Base-by-base conservation (phyloP, 2,888 invertebrate genomes). In the Parnassius orleans region DNA sequence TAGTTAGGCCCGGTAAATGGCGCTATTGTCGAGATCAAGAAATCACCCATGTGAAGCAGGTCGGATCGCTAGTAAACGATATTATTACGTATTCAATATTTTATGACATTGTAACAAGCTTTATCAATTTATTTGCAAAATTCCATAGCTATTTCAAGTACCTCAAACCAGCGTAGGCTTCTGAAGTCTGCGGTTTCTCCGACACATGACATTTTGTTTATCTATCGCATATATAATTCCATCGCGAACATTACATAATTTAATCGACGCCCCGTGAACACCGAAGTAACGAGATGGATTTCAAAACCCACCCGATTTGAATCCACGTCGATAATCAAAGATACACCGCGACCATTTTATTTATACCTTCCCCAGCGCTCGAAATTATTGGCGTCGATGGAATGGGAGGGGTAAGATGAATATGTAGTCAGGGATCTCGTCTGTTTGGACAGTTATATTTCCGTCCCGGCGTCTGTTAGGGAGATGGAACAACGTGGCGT, bases 381-480 rank as follows among this genome's bases (percentile, higher is more conserved):
- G 51, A 53, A 43, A 61, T 66, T 68, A 69, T 63, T 53, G 51
- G 42, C 48, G 12, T 7, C 14, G n/a, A 9, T 15, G 61, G 64
- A 55, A 66, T 58, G 60, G 65, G 64, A 63, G 65, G 64, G 71
- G 66, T 60, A 70, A 75, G 76, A 76, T 77, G 75, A 79, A 81
- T 80, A 74, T 73, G 71, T 68, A 70, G 71, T 57, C 71, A 66
- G 72, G 69, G 80, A 63, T 81, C 82, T 75, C 69, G 77, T 72
- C 70, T 75, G 64, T 70, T 75, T 80, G 80, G 82, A 72, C 78
- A 76, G 76, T 69, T 77, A 78, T 80, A 79, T 83, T 80, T 82
- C 78, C 78, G 77, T 76, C 68, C 72, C 77, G 74, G 73, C 75
- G 76, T 72, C 72, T 72, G 72, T 73, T 72, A 65, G 66, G 69